Evolutionary conservation across 64 coral and sea anemone genomes (phyloP), one percentile per base, ranked within the genome.

Genomic region (Montipora sp.): DNA sequence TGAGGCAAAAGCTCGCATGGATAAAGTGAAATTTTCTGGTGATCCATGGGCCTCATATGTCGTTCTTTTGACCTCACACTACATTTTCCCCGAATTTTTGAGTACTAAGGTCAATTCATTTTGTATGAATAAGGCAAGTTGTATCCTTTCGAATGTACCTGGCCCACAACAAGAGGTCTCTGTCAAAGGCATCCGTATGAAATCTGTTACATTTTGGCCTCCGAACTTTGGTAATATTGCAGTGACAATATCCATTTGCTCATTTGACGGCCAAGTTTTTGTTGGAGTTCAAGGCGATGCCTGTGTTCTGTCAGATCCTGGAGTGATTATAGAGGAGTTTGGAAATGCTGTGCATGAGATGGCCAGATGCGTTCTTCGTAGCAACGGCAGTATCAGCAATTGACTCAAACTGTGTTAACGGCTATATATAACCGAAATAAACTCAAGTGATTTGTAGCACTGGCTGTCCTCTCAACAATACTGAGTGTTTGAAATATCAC

Each of bases 141-240:
- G 94, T 91, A 91, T 98, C 8, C 47, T 98, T 22, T 98, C 96
- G 5, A 98, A 98, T 94, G 96, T 98, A 1, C 96, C 96, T 2
- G 96, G 96, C 51, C 94, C 96, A 16, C 83, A 75, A 14, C 5
- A 77, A 9, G 77, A 53, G 0, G 84, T 98, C 73, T 47, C 43
- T 21, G 79, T 98, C 19, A 65, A 36, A 72, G 91, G 80, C 9
- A 36, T 80, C 50, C 77, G 59, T 18, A 70, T 98, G 13, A 93
- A 83, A 9, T 69, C 72, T n/a, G 74, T 94, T 48, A 79, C 78
- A 46, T 98, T 98, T 16, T 93, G 94, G 91, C 96, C 96, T 75
- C 96, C 96, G 16, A 94, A 98, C 78, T 75, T 88, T 36, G 50
- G 89, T 73, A 88, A 89, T 5, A 81, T 98, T 69, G 96, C 88